Percentiles rank a stretch among this genome's conserved stretches.
Evolutionary conservation across 2,888 invertebrate species (phyloP).

Genomic region (Epiblema foenella): DNA sequence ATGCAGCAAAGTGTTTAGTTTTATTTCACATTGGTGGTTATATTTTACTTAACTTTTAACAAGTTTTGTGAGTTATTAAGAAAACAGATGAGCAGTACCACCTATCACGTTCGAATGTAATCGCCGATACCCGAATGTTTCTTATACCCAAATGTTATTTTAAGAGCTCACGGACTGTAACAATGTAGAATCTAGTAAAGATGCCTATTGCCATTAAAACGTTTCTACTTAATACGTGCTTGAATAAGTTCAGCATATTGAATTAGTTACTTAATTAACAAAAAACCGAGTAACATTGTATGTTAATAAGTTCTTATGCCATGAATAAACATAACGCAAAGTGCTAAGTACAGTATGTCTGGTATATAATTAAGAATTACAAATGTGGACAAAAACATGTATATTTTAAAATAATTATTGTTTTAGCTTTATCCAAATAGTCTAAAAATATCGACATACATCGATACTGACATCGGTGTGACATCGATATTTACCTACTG

Average conservation of each 20-base stretch:
- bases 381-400: neutral
- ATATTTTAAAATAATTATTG: neutral
- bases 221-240: neutral
- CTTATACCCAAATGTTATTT: too few species aligned
- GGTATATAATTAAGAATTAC: slow-evolving; percentile 7
- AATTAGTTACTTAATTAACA: slow-evolving; percentile 14
- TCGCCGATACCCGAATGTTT: too few species aligned
- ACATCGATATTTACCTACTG: too few species aligned
- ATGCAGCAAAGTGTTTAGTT: too few species aligned
- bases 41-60: too few species aligned
- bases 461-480: too few species aligned
- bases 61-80: too few species aligned
- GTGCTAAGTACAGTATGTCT: slow-evolving; percentile 21
- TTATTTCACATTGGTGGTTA: too few species aligned
- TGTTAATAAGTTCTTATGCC: neutral
- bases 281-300: slow-evolving; percentile 14
- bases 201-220: neutral
- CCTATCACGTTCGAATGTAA: too few species aligned
- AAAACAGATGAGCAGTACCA: too few species aligned
- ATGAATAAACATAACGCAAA: slow-evolving; percentile 14
- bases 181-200: neutral
- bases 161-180: too few species aligned
- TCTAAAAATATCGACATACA: too few species aligned
- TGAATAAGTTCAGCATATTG: neutral
- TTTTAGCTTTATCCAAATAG: neutral